Evolutionary conservation across 2,113 vertebrate species (phyloP), one percentile per base, ranked within the genome.

Genomic region (Nibea coibor): DNA sequence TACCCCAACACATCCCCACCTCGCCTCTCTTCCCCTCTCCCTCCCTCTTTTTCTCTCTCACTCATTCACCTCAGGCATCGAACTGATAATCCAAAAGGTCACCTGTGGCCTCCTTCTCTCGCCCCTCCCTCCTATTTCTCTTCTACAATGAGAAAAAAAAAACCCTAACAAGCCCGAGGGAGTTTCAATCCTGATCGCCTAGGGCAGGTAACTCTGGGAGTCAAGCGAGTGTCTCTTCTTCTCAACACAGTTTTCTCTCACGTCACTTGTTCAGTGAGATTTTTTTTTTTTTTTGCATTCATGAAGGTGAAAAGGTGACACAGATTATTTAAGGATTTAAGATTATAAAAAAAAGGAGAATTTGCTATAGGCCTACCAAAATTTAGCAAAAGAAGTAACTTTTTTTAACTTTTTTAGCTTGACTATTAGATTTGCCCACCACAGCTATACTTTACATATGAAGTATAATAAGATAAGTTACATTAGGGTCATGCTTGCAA

Each of bases 11-110:
- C 47, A 15, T 63, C 76, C 24, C 72, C 75, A 63, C 69, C 63
- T 78, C 48, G 66, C 48, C 4, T 67, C 67, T 70, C 53, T 3
- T 62, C 63, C 62, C 42, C 53, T 51, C 7, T 70, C 56, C 70
- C 81, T 81, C 76, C 78, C 47, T 81, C 71, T 74, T 26, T 75
- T 26, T 75, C 72, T 79, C 58, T 77, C 68, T 45, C 82, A 43
- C 83, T 85, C 71, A 84, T 83, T 78, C 87, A 84, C 91, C 92
- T 47, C 57, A 85, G 93, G 92, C 91, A 78, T 70, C 57, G n/a
- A 88, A 79, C 84, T 78, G 85, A 89, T 93, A 85, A 91, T 90
- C 90, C 88, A 72, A 91, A 92, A 94, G 92, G 89, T 93, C 92
- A 93, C 87, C 78, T 53, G 83, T 83, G 83, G 83, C 82, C 83